Evolutionary conservation across 2,113 vertebrate species (phyloP).

Genomic region (Progne subis): DNA sequence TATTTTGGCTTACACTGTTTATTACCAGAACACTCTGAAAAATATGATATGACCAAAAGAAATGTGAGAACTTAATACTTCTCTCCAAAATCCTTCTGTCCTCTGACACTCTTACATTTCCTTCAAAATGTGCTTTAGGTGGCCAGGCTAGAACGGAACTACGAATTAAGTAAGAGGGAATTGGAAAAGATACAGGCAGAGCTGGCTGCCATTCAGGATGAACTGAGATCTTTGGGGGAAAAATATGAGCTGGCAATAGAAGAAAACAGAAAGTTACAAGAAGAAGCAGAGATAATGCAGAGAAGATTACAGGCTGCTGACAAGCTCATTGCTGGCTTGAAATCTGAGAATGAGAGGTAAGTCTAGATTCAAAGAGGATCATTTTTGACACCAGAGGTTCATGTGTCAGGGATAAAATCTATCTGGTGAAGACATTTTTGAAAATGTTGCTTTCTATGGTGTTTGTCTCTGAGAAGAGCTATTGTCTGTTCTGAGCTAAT

Average conservation of each 20-base stretch:
- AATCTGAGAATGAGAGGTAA: constrained; percentile 91
- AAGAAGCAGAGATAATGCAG: constrained; percentile 94
- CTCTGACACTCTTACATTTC: background rate
- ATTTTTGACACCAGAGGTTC: background rate
- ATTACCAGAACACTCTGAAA: background rate
- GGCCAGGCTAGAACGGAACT: constrained; percentile 88
- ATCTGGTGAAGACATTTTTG: background rate
- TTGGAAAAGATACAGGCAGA: constrained; percentile 88
- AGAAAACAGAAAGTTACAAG: constrained; percentile 88
- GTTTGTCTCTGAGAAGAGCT: background rate
- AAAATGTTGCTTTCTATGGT: background rate
- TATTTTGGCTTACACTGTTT: background rate
- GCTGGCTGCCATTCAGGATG: constrained; percentile 80
- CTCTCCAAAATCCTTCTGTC: background rate
- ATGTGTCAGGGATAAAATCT: background rate
- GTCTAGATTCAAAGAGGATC: background rate
- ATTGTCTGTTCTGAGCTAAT: background rate
- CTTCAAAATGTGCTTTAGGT: constrained; percentile 76
- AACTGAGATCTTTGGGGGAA: constrained; percentile 82
- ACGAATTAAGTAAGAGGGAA: constrained; percentile 84
- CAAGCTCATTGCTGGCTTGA: constrained; percentile 92
- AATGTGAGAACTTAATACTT: background rate
- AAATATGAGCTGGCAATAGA: constrained; percentile 84
- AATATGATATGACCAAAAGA: background rate
- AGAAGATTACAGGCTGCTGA: constrained; percentile 88